These are phyloP conservation scores for Mesoligia furuncula DNA, from an alignment of 2,888 invertebrate genomes.

Conservation along the genomic window DNA sequence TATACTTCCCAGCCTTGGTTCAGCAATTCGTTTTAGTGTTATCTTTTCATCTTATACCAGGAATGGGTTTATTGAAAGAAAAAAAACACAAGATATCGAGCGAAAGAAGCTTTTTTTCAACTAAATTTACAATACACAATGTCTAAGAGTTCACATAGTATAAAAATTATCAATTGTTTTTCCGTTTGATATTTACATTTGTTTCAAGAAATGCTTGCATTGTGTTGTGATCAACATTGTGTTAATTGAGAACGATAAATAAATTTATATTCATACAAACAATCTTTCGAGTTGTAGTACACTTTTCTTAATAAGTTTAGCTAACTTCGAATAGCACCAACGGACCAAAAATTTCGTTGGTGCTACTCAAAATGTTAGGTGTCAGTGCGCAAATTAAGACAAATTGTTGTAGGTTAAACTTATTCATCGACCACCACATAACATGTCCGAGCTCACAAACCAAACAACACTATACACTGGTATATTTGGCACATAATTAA, in stretches of 20 bases:
- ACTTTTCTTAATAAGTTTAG: conserved; percentile 23
- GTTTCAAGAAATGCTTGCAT: conserved; percentile 58
- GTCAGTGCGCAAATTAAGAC: background rate
- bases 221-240: conserved; percentile 57
- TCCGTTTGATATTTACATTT: conserved; percentile 79
- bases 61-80: conserved; percentile 69
- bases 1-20: background rate
- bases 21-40: too few relatives aligned
- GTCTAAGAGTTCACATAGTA: conserved; percentile 80
- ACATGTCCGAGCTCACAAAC: conserved; percentile 41
- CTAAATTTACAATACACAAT: conserved; percentile 86
- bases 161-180: conserved; percentile 77
- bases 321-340: conserved; percentile 5
- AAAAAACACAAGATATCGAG: conserved; percentile 81
- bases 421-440: conserved; percentile 36
- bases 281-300: conserved; percentile 25
- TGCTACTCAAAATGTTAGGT: conserved; percentile 1
- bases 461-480: conserved; percentile 62
- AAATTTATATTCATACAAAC: conserved; percentile 50
- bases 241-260: conserved; percentile 59
- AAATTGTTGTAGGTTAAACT: conserved; percentile 11
- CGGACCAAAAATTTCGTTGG: background rate
- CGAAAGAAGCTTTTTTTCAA: conserved; percentile 88
- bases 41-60: conserved; percentile 9
- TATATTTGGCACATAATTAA: conserved; percentile 72